A percentile compares a stretch with the other conserved stretches of the same genome.
Conservation (phyloP, 2,888 invertebrate species). For the Eumerus sabulonum region DNA sequence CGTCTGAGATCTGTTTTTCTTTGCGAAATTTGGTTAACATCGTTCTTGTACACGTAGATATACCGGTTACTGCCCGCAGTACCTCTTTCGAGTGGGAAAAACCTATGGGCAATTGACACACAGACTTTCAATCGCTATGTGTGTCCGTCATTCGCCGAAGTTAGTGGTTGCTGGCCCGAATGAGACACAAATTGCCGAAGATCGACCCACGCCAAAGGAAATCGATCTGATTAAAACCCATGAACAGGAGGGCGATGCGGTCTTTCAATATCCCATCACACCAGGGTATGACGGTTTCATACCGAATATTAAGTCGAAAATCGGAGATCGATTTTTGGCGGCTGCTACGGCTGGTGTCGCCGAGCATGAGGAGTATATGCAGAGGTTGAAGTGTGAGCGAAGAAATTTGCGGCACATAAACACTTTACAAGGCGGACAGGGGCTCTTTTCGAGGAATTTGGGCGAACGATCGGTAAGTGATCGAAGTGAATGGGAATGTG, state of each 20-base stretch:
- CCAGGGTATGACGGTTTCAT: conserved; percentile 86
- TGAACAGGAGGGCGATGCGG: conserved; percentile 83
- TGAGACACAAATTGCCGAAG: conserved; percentile 78
- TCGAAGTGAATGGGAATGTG: too few relatives aligned
- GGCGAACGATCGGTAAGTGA: conserved; percentile 74
- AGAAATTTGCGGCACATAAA: conserved; percentile 73
- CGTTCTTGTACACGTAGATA: conserved; percentile 80
- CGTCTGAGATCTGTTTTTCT: neutral
- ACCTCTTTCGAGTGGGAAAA: conserved; percentile 86
- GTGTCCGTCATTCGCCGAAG: conserved; percentile 85
- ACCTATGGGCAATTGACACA: conserved; percentile 88
- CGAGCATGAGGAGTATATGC: conserved; percentile 84
- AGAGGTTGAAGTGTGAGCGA: conserved; percentile 81
- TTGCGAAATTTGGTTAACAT: conserved; percentile 5
- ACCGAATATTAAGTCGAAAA: conserved; percentile 83
- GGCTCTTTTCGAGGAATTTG: conserved; percentile 73
- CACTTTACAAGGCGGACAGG: conserved; percentile 73
- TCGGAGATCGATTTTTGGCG: conserved; percentile 86
- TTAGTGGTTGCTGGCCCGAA: conserved; percentile 82
- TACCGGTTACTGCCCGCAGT: conserved; percentile 88
- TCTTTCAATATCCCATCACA: conserved; percentile 86
- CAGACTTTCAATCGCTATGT: conserved; percentile 87
- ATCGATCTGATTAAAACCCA: conserved; percentile 84
- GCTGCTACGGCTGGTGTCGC: conserved; percentile 86
- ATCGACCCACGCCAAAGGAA: conserved; percentile 83